Base-by-base conservation (phyloP, 2,797 vertebrate species). In the Cyprinodon diabolis region DNA sequence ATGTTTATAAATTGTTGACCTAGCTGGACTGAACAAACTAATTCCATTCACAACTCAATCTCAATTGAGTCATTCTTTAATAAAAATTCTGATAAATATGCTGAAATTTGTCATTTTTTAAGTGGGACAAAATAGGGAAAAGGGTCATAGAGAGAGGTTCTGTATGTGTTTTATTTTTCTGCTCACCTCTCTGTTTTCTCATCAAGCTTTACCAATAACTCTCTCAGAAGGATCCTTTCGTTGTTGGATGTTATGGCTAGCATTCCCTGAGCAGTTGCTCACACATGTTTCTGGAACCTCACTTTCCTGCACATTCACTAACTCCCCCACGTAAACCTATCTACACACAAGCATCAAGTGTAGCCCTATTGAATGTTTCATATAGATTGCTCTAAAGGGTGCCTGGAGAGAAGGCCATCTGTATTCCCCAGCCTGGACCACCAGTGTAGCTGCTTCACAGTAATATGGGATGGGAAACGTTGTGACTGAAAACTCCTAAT, bases 221-320 rank as follows among this genome's bases (percentile, higher is more conserved):
- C 67, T 21, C 65, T 81, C 40, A 65, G 72, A 67, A 67, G 69
- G 78, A 80, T 60, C 71, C 65, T 78, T 72, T 84, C 72, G 37
- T 63, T 82, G 72, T 89, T 79, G 80, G 84, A 84, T 89, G 86
- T 89, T 91, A 86, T 87, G 81, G 79, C 87, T 87, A 78, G 71
- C 78, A 62, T 86, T 89, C 75, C 75, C 79, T 62, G 57, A 81
- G 66, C 81, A 79, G 55, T 66, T 73, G 68, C 73, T 88, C 76
- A 70, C 87, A 90, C 78, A 81, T 62, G 74, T 81, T 77, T 73
- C 66, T 79, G 66, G 74, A 87, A 71, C 68, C 73, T 85, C 69
- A 66, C 77, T 90, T 84, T 80, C 65, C 74, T 68, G 40, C 49
- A 47, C n/a, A 55, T 55, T 74, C 76, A 60, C 49, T 72, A 63